Percentiles rank a stretch among this genome's conserved stretches.
These are phyloP conservation scores for Pipa parva DNA, from an alignment of 2,113 vertebrate species.

Conservation along the genomic window DNA sequence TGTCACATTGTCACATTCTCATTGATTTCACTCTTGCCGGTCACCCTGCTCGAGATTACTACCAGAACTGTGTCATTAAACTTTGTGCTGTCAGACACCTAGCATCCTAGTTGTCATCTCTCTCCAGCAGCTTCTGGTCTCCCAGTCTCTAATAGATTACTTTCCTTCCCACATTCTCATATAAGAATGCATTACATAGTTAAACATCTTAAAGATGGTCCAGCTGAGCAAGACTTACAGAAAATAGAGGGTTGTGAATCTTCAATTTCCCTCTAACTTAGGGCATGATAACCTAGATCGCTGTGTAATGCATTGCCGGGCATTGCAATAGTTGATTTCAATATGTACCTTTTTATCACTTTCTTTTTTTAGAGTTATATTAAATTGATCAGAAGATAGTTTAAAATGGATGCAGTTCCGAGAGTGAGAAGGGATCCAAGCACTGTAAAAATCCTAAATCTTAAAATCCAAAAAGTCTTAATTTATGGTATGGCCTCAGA, in stretches of 20 bases:
- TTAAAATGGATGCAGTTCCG: too few relatives aligned
- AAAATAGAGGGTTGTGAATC: not conserved
- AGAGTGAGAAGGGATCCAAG: too few relatives aligned
- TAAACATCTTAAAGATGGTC: constrained; percentile 4
- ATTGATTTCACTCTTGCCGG: constrained; percentile 28
- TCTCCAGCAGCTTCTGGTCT: constrained; percentile 11
- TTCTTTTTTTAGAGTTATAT: too few relatives aligned
- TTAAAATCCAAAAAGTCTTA: too few relatives aligned
- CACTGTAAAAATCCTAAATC: too few relatives aligned
- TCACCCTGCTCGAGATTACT: constrained; percentile 18
- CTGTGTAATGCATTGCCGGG: not conserved
- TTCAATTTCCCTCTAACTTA: not conserved
- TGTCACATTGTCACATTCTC: constrained; percentile 21
- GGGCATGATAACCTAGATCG: not conserved
- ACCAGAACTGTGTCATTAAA: constrained; percentile 24
- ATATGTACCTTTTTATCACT: not conserved
- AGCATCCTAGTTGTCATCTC: constrained; percentile 29
- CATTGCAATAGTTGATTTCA: not conserved
- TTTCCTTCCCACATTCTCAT: constrained; percentile 22
- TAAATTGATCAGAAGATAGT: too few relatives aligned
- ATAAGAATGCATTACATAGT: constrained; percentile 23
- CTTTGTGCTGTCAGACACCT: constrained; percentile 23
- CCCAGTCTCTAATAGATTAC: constrained; percentile 10
- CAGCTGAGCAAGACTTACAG: constrained; percentile 1
- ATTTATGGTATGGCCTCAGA: too few relatives aligned